phyloP scores from a whole-genome alignment of 2,888 invertebrate genomes.

The Rotaria magnacalcarata region DNA sequence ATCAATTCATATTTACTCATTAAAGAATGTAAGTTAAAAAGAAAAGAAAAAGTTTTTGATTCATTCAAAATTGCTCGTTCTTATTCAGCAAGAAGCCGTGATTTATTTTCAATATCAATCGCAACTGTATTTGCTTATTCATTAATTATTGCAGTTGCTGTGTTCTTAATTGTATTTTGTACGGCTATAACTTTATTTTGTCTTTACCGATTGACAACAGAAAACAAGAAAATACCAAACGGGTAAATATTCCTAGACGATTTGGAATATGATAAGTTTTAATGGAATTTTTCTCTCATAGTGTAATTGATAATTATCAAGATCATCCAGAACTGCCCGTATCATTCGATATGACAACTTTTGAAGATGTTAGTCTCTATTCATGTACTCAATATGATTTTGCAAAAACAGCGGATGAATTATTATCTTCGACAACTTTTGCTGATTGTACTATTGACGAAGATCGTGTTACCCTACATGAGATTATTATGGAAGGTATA shows the following conservation, averaged over 20 bases:
- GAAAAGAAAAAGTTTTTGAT: background rate
- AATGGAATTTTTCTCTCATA: background rate
- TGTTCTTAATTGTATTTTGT: background rate
- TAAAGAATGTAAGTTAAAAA: background rate
- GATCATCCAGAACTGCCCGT: background rate
- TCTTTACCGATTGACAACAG: background rate
- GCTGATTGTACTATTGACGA: background rate
- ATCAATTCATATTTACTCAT: background rate
- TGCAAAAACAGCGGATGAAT: background rate
- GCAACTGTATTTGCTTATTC: background rate
- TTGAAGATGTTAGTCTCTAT: slow-evolving; percentile 13
- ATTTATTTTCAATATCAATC: background rate
- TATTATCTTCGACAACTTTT: background rate
- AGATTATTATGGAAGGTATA: slow-evolving; percentile 37
- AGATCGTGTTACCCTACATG: slow-evolving; percentile 52
- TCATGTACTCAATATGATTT: slow-evolving; percentile 18
- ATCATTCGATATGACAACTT: background rate
- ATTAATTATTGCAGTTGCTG: background rate
- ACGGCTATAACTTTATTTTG: background rate
- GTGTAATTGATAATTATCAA: background rate
- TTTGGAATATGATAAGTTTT: too few species aligned
- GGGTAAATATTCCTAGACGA: background rate
- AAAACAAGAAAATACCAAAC: background rate
- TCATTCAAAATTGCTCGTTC: background rate
- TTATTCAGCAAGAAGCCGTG: background rate